These are phyloP conservation scores for Perizoma affinitatum DNA, from an alignment of 2,888 invertebrate genomes.

Conservation along the genomic window DNA sequence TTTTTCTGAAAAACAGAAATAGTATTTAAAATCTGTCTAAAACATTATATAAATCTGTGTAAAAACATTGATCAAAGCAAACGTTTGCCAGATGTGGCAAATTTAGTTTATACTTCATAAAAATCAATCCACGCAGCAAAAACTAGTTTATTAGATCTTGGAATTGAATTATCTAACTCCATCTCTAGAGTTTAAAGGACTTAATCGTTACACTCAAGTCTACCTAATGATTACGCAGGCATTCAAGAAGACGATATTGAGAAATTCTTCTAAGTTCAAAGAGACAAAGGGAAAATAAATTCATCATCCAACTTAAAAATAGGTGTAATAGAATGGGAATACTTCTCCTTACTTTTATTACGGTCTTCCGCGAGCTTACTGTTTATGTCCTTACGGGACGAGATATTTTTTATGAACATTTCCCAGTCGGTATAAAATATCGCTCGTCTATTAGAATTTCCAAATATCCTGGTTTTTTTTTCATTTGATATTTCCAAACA, in stretches of 20 bases:
- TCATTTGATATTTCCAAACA: conserved; percentile 3
- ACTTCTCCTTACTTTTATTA: conserved; percentile 63
- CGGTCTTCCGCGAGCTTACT: conserved; percentile 55
- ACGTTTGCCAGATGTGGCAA: not conserved
- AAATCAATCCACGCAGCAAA: conserved; percentile 21
- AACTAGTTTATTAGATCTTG: conserved; percentile 25
- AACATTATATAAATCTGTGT: no score
- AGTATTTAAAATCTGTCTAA: no score
- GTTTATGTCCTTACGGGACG: conserved; percentile 61
- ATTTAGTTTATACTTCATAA: conserved; percentile 10
- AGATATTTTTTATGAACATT: conserved; percentile 64
- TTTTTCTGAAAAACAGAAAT: no score
- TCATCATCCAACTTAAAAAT: conserved; percentile 51
- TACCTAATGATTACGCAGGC: conserved; percentile 35
- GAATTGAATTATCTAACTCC: conserved; percentile 25
- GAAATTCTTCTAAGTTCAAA: conserved; percentile 47
- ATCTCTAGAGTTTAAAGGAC: conserved; percentile 25
- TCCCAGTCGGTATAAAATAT: conserved; percentile 45
- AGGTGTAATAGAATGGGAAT: conserved; percentile 49
- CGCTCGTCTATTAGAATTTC: conserved; percentile 45
- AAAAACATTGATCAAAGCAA: not conserved
- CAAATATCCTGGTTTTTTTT: conserved; percentile 17
- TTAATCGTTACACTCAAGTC: conserved; percentile 26
- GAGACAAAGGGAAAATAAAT: conserved; percentile 48
- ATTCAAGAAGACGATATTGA: conserved; percentile 39